These are phyloP conservation scores for Sminthurides aquaticus DNA, from an alignment of 2,888 invertebrate genomes.

Conservation along the genomic window DNA sequence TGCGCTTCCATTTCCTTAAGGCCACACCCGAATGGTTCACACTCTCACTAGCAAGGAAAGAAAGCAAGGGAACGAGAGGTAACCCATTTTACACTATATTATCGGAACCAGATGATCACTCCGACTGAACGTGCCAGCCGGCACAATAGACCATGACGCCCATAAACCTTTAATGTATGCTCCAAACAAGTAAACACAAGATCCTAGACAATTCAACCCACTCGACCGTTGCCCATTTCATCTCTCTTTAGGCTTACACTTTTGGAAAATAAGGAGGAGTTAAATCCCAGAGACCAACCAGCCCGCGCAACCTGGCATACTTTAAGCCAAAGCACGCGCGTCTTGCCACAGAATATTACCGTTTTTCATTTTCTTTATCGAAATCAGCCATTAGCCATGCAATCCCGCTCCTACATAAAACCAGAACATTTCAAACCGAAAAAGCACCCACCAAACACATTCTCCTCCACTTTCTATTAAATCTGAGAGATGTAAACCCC, in stretches of 20 bases:
- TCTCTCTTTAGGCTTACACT: no score
- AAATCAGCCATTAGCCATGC: neutral
- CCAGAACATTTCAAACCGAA: neutral
- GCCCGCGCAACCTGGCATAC: neutral
- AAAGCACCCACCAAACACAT: no score
- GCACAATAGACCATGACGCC: neutral
- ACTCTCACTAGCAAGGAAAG: slow-evolving; percentile 14
- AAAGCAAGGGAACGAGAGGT: neutral
- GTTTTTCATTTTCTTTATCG: neutral
- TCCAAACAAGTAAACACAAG: neutral
- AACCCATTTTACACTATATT: neutral
- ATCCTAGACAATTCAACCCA: neutral
- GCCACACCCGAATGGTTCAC: slow-evolving; percentile 35
- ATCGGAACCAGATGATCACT: neutral
- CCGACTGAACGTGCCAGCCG: neutral
- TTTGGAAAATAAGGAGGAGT: no score
- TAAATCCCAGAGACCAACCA: no score
- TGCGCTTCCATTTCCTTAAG: slow-evolving; percentile 41
- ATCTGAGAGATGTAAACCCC: neutral
- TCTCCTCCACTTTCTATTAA: neutral
- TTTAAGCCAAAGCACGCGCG: neutral
- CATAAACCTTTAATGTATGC: neutral
- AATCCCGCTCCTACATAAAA: neutral
- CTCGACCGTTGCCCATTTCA: neutral
- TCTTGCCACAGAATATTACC: neutral